Evolutionary conservation across 64 coral and sea anemone genomes (phyloP).

Genomic region (Stichodactyla mertensii): DNA sequence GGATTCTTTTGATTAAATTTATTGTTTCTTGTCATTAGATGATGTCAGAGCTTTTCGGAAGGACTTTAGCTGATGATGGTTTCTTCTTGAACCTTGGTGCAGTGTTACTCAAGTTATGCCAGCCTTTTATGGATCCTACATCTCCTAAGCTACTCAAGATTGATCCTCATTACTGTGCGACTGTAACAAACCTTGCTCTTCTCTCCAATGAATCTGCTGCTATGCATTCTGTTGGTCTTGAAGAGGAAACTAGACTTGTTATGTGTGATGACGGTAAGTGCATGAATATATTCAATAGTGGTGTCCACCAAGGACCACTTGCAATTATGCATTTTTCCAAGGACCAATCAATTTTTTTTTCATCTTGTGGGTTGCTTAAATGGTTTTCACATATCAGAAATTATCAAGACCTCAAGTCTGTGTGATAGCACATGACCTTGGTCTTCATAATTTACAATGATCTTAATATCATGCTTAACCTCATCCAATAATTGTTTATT

Average conservation of each 20-base stretch:
- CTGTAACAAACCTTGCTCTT: slow-evolving; percentile 22
- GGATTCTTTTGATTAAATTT: neutral
- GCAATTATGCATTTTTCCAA: too few relatives aligned
- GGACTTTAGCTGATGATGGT: slow-evolving; percentile 78
- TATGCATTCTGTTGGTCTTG: slow-evolving; percentile 70
- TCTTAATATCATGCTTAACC: too few relatives aligned
- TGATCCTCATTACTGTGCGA: slow-evolving; percentile 79
- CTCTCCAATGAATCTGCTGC: slow-evolving; percentile 46
- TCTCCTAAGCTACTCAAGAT: slow-evolving; percentile 81
- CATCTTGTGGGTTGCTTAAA: too few relatives aligned
- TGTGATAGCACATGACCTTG: too few relatives aligned
- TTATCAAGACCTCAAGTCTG: too few relatives aligned
- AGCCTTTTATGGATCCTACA: slow-evolving; percentile 70
- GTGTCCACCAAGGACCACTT: too few relatives aligned
- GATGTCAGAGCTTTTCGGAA: slow-evolving; percentile 75
- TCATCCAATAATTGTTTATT: too few relatives aligned
- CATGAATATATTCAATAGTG: neutral
- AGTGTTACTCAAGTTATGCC: slow-evolving; percentile 66
- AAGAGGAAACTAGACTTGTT: slow-evolving; percentile 83
- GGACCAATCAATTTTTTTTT: neutral
- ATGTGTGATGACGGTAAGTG: slow-evolving; percentile 6
- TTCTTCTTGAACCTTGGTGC: slow-evolving; percentile 90
- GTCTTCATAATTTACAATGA: too few relatives aligned
- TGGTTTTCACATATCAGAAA: too few relatives aligned
- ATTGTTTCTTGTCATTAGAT: slow-evolving; percentile 25